Percentiles rank a stretch among this genome's conserved stretches.
phyloP scores from a whole-genome alignment of 2,888 invertebrate species.

The Lumbricus terrestris region DNA sequence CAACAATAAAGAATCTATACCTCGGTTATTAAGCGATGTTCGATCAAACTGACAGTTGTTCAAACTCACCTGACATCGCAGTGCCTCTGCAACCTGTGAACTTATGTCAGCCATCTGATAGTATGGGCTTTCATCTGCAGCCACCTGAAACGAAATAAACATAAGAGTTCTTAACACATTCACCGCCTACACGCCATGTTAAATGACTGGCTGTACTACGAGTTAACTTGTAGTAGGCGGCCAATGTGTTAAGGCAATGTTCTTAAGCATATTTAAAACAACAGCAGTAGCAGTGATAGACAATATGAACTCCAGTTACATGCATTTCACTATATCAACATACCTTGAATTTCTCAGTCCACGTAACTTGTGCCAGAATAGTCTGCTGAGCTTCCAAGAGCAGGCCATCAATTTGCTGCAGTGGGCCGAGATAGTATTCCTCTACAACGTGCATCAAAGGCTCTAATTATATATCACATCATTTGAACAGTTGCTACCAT shows the following conservation, averaged over 20 bases:
- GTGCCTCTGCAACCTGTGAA: slow-evolving; percentile 7
- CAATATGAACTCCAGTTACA: not conserved
- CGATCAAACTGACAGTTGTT: not conserved
- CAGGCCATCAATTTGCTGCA: slow-evolving; percentile 28
- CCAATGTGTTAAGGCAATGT: too few relatives aligned
- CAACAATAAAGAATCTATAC: not conserved
- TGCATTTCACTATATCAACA: not conserved
- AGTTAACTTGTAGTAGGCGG: too few relatives aligned
- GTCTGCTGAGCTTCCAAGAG: slow-evolving; percentile 24
- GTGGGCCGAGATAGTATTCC: slow-evolving; percentile 35
- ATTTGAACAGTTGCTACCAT: not conserved
- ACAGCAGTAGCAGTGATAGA: not conserved
- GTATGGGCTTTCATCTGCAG: slow-evolving; percentile 22
- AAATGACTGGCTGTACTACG: too few relatives aligned
- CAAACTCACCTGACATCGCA: slow-evolving; percentile 3
- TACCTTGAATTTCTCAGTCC: slow-evolving; percentile 32
- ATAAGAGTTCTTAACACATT: not conserved
- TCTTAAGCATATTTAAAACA: not conserved
- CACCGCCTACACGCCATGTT: too few relatives aligned
- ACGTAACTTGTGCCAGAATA: slow-evolving; percentile 19
- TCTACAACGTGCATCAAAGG: slow-evolving; percentile 11
- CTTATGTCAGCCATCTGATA: slow-evolving; percentile 20
- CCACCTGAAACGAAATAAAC: not conserved
- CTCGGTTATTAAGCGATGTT: not conserved
- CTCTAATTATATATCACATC: not conserved